phyloP scores from a whole-genome alignment of 2,113 vertebrate species.

The Odobenus rosmarus region DNA sequence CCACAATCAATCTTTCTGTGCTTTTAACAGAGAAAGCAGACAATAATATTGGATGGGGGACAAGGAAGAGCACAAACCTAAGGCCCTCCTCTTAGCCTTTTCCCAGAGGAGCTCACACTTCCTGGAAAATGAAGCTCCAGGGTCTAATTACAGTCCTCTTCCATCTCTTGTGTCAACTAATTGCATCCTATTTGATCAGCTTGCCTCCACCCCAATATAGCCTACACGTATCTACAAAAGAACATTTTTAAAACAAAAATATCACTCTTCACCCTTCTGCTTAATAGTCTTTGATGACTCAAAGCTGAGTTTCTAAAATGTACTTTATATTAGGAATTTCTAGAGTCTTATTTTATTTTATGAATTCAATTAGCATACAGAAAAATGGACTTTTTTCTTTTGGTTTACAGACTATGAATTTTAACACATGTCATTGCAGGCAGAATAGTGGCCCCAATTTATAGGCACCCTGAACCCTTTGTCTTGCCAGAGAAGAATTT shows the following conservation, averaged over 20 bases:
- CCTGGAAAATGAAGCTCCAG: conserved; percentile 40
- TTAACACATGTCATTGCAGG: not conserved
- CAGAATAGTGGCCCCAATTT: not conserved
- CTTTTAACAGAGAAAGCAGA: not conserved
- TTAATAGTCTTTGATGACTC: not conserved
- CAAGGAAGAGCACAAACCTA: not conserved
- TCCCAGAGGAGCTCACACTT: not conserved
- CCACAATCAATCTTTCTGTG: not conserved
- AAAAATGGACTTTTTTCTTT: not conserved
- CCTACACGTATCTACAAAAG: not conserved
- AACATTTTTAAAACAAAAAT: conserved; percentile 26
- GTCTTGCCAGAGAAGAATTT: not conserved
- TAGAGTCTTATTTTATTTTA: not conserved
- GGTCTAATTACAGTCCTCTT: conserved; percentile 36
- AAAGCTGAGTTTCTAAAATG: conserved; percentile 23
- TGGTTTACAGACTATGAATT: not conserved
- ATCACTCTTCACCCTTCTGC: not conserved
- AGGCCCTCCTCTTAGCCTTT: not conserved
- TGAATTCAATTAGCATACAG: not conserved
- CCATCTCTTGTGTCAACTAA: conserved; percentile 21
- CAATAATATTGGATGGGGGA: not conserved
- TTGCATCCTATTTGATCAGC: conserved; percentile 35
- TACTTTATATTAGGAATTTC: not conserved
- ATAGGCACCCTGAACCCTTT: not conserved
- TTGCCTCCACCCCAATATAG: not conserved